Conservation (phyloP, 2,113 vertebrate genomes). For the Meleagris gallopavo region DNA sequence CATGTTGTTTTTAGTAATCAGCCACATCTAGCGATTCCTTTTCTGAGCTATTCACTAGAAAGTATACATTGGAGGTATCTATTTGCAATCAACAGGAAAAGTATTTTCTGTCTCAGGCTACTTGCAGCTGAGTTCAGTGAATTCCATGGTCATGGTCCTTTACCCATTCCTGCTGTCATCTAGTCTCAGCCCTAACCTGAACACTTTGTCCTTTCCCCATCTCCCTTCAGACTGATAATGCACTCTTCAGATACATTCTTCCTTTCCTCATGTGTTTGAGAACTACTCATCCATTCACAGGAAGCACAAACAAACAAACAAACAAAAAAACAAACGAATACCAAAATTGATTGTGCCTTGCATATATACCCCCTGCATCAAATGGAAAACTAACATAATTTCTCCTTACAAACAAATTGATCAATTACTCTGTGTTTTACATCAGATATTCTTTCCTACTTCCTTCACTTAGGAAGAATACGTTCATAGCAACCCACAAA, state of each 20-base stretch:
- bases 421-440: not conserved
- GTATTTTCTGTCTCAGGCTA: not conserved
- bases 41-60: not conserved
- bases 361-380: not conserved
- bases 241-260: accelerated
- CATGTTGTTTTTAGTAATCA: not conserved
- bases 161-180: not conserved
- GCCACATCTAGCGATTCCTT: not conserved
- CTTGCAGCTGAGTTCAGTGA: not conserved
- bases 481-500: not conserved
- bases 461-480: not conserved
- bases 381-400: not conserved
- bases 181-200: not conserved
- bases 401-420: not conserved
- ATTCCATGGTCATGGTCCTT: not conserved
- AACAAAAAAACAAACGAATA: not conserved
- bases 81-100: not conserved
- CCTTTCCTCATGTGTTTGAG: not conserved
- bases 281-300: not conserved
- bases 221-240: not conserved
- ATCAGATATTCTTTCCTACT: not conserved
- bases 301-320: not conserved
- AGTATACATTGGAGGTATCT: not conserved
- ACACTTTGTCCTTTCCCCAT: not conserved
- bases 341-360: not conserved